phyloP scores from a whole-genome alignment of 2,797 vertebrate species.

The Siniperca undulata region DNA sequence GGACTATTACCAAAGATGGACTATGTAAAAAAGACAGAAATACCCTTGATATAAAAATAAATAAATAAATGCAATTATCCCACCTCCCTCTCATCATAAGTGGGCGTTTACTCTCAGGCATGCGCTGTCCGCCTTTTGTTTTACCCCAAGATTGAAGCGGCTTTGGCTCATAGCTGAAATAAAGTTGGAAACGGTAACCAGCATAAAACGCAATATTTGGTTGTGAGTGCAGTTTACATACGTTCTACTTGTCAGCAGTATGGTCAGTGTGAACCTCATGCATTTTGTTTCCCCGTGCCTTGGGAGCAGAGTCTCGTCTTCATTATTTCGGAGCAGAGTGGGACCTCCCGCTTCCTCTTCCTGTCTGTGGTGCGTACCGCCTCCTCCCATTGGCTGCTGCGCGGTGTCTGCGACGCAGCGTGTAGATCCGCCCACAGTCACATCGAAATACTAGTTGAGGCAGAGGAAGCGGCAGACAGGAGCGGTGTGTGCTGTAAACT shows the following conservation, averaged over 20 bases:
- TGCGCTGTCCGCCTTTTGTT: background rate
- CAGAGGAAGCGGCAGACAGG: slow-evolving; percentile 64
- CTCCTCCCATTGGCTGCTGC: slow-evolving; percentile 75
- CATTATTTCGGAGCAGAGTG: slow-evolving; percentile 48
- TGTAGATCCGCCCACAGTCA: slow-evolving; percentile 82
- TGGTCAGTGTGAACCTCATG: background rate
- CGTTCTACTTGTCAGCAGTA: too few species aligned
- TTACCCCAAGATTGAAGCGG: background rate
- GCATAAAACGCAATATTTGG: background rate
- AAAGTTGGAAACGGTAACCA: background rate
- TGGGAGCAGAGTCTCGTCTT: background rate
- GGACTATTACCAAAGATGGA: background rate
- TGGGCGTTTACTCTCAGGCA: slow-evolving; percentile 5
- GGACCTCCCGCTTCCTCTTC: slow-evolving; percentile 37
- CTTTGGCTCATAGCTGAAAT: background rate
- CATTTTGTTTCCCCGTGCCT: background rate
- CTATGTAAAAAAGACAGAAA: background rate
- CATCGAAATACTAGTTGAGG: slow-evolving; percentile 74
- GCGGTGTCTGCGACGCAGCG: slow-evolving; percentile 74
- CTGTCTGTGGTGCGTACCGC: slow-evolving; percentile 32
- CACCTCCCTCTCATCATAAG: background rate
- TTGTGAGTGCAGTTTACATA: background rate
- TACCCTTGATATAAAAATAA: background rate
- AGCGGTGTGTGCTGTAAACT: slow-evolving; percentile 35
- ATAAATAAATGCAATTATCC: slow-evolving; percentile 8